These are phyloP conservation scores for Anorthoa munda DNA, from an alignment of 2,888 invertebrate species.

Conservation along the genomic window DNA sequence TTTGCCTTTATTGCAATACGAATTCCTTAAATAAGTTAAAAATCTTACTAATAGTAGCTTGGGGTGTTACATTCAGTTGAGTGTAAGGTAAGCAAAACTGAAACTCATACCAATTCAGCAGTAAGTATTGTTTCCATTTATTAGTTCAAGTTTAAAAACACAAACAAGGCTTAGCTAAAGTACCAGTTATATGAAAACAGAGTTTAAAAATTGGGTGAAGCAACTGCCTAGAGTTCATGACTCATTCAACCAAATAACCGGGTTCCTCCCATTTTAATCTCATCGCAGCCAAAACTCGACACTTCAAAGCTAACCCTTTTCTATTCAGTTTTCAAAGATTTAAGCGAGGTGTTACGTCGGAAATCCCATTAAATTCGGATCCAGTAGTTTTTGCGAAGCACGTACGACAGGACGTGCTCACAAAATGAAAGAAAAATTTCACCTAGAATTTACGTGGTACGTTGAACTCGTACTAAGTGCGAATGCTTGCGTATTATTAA, in stretches of 20 bases:
- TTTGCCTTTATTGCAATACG: not conserved
- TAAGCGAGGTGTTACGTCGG: conserved; percentile 38
- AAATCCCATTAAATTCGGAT: conserved; percentile 60
- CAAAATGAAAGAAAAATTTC: conserved; percentile 51
- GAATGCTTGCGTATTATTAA: not conserved
- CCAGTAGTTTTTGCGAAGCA: conserved; percentile 57
- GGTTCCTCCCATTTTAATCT: not conserved
- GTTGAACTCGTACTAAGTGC: conserved; percentile 20
- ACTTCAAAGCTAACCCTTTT: conserved; percentile 20
- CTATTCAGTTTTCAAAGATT: conserved; percentile 56
- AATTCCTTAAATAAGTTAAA: not conserved
- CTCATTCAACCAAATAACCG: not conserved
- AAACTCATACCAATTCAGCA: not conserved
- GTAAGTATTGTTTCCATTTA: not conserved
- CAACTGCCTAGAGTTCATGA: not conserved
- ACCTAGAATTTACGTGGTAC: conserved; percentile 36
- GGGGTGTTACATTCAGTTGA: not conserved
- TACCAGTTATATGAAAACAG: not conserved
- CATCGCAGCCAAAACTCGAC: conserved; percentile 5
- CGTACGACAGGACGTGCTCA: conserved; percentile 54
- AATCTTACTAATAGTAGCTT: not conserved
- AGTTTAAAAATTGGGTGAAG: not conserved
- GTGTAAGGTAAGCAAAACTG: not conserved
- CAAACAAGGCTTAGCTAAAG: not conserved
- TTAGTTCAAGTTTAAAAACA: not conserved